A percentile compares a stretch with the other conserved stretches of the same genome.
phyloP scores from a whole-genome alignment of 1,140 invertebrate species.

The Rhynchophorus ferrugineus region DNA sequence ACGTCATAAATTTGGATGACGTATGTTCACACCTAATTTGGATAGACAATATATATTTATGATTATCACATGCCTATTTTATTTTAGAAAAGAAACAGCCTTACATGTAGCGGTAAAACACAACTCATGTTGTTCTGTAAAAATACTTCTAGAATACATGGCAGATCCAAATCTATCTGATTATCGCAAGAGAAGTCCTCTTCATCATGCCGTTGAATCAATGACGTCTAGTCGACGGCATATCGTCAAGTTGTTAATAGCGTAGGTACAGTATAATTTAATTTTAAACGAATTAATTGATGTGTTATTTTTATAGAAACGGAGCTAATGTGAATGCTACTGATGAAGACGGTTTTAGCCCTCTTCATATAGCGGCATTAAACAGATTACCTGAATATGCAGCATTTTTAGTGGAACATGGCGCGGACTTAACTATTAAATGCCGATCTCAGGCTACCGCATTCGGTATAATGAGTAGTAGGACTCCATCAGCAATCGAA shows the following conservation, averaged over 20 bases:
- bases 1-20: too few relatives aligned
- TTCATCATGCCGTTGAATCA: not conserved
- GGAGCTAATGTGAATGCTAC: not conserved
- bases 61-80: too few relatives aligned
- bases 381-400: not conserved
- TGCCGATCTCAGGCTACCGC: not conserved
- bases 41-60: too few relatives aligned
- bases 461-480: not conserved
- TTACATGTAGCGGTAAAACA: not conserved
- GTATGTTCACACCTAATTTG: too few relatives aligned
- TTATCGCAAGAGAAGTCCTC: not conserved
- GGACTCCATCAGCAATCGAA: not conserved
- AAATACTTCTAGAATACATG: not conserved
- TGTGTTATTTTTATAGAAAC: not conserved
- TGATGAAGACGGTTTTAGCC: not conserved
- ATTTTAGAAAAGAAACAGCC: not conserved
- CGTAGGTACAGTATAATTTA: too few relatives aligned
- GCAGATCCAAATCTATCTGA: not conserved
- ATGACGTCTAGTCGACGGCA: not conserved
- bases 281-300: too few relatives aligned
- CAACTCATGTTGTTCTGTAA: not conserved
- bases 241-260: not conserved
- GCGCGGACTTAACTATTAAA: not conserved
- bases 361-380: not conserved
- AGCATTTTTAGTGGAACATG: not conserved